Base-by-base conservation (phyloP, 1,140 invertebrate genomes). In the Diabrotica undecimpunctata region DNA sequence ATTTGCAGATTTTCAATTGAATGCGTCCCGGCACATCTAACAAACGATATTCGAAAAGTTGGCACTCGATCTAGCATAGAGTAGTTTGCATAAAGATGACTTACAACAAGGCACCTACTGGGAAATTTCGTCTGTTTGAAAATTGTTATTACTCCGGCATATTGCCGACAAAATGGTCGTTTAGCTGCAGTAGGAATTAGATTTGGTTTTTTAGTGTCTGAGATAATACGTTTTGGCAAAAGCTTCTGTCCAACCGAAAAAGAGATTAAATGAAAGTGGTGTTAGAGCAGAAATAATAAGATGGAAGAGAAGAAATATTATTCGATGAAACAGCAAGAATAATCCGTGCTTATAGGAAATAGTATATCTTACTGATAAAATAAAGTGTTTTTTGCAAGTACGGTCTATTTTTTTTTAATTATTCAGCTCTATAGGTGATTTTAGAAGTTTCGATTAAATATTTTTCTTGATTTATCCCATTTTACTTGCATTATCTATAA, bases 41-140 rank as follows among this genome's bases (percentile, higher is more conserved):
- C 41, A 46, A 46, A 46, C 41, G n/a, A 46, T 46, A 46, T 46
- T 46, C 41, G 41, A 46, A 46, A n/a, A 46, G 41, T 46, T 46
- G 41, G 41, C 41, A 10, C 41, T 46, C 8, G 8, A 8, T 46
- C 41, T 46, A n/a, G 41, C n/a, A 46, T 46, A 10, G 41, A 46
- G 41, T 10, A 46, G 41, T 46, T 46, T 10, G n/a, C 41, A 46
- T 46, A 46, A 46, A 46, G 41, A 46, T 46, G 41, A 46, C 41
- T 46, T 46, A 46, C 8, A 46, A 46, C n/a, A 46, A 8, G 41
- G 41, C 41, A 46, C 8, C 8, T 46, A 46, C 41, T 46, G 41
- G 41, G 41, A 46, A 46, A 46, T 46, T 46, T 46, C 8, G 8
- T 8, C 41, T 8, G 41, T 46, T 46, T 46, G 41, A 46, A 46